Conservation (phyloP, 1,140 invertebrate genomes). For the Musca domestica region DNA sequence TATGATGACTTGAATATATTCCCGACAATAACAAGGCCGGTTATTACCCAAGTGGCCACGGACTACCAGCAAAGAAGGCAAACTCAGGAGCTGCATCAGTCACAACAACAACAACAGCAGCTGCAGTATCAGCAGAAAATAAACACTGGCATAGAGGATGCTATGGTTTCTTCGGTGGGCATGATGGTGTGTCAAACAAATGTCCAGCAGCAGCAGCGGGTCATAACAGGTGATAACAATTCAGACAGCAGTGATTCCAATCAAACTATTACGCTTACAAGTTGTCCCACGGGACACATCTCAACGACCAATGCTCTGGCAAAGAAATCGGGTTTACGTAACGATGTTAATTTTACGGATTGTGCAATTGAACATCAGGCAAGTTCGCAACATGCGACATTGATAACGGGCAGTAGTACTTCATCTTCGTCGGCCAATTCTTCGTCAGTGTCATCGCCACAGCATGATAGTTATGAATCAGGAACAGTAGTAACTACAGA, state of each 20-base stretch:
- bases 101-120: neutral
- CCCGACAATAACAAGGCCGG: conserved; percentile 30
- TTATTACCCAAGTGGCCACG: conserved; percentile 23
- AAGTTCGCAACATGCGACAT: neutral
- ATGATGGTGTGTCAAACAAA: conserved; percentile 29
- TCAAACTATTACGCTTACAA: conserved; percentile 45
- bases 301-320: conserved; percentile 7
- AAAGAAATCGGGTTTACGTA: conserved; percentile 31
- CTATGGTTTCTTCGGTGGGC: neutral
- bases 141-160: neutral
- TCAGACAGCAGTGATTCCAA: conserved; percentile 35
- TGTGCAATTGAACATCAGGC: conserved; percentile 40
- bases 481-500: conserved; percentile 2
- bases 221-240: conserved; percentile 28
- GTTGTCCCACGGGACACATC: conserved; percentile 32
- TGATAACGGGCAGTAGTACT: conserved; percentile 35
- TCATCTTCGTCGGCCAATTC: conserved; percentile 32
- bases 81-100: neutral
- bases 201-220: conserved; percentile 32
- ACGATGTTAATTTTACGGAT: conserved; percentile 42
- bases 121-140: too few species aligned
- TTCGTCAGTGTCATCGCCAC: conserved; percentile 21
- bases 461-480: conserved; percentile 16
- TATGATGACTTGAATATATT: conserved; percentile 27
- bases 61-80: conserved; percentile 22